A percentile compares a stretch with the other conserved stretches of the same genome.
These are phyloP conservation scores for Chlorodrepanis virens DNA, from an alignment of 2,113 vertebrate genomes.

Conservation along the genomic window DNA sequence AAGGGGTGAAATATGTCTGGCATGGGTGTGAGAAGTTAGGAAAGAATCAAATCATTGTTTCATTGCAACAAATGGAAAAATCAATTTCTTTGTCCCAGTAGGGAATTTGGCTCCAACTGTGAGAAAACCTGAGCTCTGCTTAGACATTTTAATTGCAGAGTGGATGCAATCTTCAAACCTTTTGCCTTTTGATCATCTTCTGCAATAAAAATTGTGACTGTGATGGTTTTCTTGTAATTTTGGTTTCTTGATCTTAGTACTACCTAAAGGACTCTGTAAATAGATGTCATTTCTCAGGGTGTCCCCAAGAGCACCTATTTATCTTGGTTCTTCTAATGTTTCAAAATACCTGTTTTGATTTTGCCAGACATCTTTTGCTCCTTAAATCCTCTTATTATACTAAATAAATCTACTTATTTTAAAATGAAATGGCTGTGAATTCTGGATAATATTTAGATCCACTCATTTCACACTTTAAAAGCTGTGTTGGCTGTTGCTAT, in stretches of 20 bases:
- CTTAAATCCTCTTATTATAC: background rate
- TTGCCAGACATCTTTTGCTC: background rate
- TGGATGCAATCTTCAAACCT: background rate
- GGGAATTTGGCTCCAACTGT: background rate
- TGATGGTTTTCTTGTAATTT: background rate
- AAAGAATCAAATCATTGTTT: background rate
- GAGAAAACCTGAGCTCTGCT: background rate
- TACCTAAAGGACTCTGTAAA: background rate
- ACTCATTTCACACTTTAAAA: background rate
- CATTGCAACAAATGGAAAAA: background rate
- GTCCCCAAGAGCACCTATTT: background rate
- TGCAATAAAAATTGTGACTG: background rate
- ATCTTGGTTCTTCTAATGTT: background rate
- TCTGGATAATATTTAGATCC: background rate
- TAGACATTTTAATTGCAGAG: background rate
- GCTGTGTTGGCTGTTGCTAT: background rate
- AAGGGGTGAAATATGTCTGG: background rate
- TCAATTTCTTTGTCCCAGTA: background rate
- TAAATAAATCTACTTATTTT: background rate
- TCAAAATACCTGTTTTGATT: background rate
- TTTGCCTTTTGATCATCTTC: background rate
- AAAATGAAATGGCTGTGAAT: background rate
- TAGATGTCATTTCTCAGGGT: background rate
- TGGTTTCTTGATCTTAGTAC: background rate
- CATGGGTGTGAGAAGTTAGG: background rate